phyloP scores from a whole-genome alignment of 2,113 vertebrate genomes.

The Thryonomys swinderianus region DNA sequence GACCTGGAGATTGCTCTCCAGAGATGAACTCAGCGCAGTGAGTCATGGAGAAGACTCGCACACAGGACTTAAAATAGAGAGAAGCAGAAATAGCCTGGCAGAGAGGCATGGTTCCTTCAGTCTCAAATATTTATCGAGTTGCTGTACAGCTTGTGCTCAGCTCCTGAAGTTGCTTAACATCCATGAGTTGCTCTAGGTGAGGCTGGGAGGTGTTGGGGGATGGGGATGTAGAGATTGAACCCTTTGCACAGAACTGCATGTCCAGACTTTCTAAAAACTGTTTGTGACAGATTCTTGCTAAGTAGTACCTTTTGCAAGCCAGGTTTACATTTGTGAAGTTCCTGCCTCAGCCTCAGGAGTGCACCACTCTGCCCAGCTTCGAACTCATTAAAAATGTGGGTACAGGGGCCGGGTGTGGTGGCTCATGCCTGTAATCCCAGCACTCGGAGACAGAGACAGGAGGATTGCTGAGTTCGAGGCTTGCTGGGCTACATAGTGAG shows the following conservation, averaged over 20 bases:
- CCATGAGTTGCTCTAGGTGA: background rate
- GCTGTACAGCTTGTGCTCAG: background rate
- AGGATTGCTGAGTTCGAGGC: background rate
- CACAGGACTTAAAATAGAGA: conserved; percentile 17
- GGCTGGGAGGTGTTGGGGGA: too few species aligned
- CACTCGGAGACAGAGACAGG: background rate
- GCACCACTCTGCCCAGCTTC: background rate
- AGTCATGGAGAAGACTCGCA: background rate
- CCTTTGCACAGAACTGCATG: background rate
- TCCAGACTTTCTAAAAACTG: background rate
- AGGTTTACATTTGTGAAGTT: background rate
- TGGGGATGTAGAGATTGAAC: background rate
- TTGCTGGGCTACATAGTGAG: background rate
- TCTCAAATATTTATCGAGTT: background rate
- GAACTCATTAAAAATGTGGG: too few species aligned
- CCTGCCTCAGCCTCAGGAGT: background rate
- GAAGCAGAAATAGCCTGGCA: background rate
- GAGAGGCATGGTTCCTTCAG: background rate
- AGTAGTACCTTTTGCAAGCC: background rate
- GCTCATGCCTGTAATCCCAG: background rate
- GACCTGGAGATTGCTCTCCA: background rate
- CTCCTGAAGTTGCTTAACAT: background rate
- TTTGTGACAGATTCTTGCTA: background rate
- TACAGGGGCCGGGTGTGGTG: too few species aligned
- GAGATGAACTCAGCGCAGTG: background rate